These are phyloP conservation scores for Triplophysa yarkandensis DNA, from an alignment of 2,797 vertebrate species.

Conservation along the genomic window DNA sequence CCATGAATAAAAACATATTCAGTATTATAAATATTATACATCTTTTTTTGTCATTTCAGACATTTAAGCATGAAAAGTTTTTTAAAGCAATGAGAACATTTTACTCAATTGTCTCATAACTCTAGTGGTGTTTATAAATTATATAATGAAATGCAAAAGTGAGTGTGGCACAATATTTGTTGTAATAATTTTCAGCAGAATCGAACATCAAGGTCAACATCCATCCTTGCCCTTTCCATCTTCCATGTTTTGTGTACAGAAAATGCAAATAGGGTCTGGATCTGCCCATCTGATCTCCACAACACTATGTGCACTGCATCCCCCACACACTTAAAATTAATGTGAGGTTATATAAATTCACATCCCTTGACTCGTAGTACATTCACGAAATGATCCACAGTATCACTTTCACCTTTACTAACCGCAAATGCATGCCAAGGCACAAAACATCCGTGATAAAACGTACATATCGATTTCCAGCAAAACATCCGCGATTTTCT, in stretches of 20 bases:
- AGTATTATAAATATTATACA: no score
- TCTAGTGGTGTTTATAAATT: no score
- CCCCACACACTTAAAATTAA: conserved; percentile 12
- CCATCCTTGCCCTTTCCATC: neutral
- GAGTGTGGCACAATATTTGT: no score
- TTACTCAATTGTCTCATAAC: no score
- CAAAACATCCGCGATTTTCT: conserved; percentile 16
- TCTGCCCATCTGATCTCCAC: conserved; percentile 20
- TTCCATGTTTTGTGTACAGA: neutral
- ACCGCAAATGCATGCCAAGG: conserved; percentile 27
- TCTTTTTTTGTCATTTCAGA: no score
- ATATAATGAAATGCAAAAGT: no score
- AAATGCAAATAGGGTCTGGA: neutral
- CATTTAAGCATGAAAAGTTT: no score
- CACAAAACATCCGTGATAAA: conserved; percentile 27
- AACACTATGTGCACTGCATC: neutral
- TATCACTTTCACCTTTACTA: conserved; percentile 27
- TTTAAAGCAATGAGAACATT: no score
- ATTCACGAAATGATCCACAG: conserved; percentile 19
- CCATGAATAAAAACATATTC: no score
- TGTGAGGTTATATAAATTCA: conserved; percentile 20
- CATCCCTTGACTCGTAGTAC: conserved; percentile 12
- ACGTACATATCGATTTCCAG: conserved; percentile 13
- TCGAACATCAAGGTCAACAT: neutral
- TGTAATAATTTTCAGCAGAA: neutral